Evolutionary conservation across 2,113 vertebrate species (phyloP), one percentile per base, ranked within the genome.

Genomic region (Cranoglanis bouderius): DNA sequence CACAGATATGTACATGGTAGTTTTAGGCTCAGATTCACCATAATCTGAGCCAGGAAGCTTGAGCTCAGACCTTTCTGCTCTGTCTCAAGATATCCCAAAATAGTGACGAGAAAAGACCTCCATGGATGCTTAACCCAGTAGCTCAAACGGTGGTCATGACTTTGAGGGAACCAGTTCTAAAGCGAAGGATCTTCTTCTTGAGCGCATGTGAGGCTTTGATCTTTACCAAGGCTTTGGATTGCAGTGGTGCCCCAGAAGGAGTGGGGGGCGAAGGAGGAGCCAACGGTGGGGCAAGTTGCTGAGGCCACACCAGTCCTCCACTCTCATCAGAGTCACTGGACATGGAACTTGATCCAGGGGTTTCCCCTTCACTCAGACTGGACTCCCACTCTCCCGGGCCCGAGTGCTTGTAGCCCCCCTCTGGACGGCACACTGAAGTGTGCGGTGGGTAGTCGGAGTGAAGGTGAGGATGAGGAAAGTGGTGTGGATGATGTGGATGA

Each of bases 121-220:
- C 43, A 83, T 6, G 35, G 78, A 74, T 55, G 21, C 63, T 46
- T 74, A 49, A 24, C 32, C 53, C 63, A 38, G 32, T 89, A 65
- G 38, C 55, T 91, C 78, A 98, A 51, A 98, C 97, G 0, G 97
- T 98, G 1, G 97, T 98, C 97, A 98, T 98, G 84, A 98, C 96
- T 93, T 98, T 98, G 43, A 98, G 96, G 2, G 97, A 97, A 53
- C 97, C 97, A 0, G 96, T 97, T 38, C 96, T 96, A 92, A 97
- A 97, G 12, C 97, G 96, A 84, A 98, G 92, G 57, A 98, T 97
- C 94, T 98, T 98, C 88, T 97, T 98, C 92, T 98, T 98, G 1
- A 98, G 96, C 0, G 97, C 97, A 40, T 98, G 97, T 0, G 97
- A 98, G 1, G 97, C 97, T 91, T 98, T 98, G 87, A 98, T 97